phyloP scores from a whole-genome alignment of 2,797 vertebrate species.

The Rhincodon typus region DNA sequence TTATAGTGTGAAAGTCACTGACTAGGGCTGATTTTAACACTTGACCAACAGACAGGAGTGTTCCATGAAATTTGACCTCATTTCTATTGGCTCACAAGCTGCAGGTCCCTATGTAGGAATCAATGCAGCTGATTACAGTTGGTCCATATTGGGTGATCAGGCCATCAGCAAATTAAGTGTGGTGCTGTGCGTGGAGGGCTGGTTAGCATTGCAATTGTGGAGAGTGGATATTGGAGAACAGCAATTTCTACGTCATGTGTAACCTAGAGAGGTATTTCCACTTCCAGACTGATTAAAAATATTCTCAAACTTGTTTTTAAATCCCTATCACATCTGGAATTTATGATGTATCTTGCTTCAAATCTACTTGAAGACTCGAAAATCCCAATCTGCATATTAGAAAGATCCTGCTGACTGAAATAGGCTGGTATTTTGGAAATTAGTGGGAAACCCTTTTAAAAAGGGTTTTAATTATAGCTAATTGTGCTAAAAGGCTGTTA shows the following conservation, averaged over 20 bases:
- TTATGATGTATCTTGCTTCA: neutral
- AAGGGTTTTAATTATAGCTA: neutral
- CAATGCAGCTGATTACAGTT: too few relatives aligned
- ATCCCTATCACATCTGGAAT: neutral
- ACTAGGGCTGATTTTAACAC: neutral
- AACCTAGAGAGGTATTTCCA: neutral
- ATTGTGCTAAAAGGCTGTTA: neutral
- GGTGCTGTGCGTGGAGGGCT: neutral
- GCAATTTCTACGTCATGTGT: neutral
- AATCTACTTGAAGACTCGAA: neutral
- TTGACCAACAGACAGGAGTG: neutral
- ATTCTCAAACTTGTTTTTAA: neutral
- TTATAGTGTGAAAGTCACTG: neutral
- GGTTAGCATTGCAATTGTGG: neutral
- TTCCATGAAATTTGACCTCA: neutral
- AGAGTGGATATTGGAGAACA: neutral
- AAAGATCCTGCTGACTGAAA: neutral
- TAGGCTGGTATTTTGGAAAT: neutral
- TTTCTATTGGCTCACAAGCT: neutral
- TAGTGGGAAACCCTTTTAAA: neutral
- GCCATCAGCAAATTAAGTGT: neutral
- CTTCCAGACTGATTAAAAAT: neutral
- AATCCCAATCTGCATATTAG: neutral
- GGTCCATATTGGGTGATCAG: neutral
- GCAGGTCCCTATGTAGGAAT: neutral